Evolutionary conservation across 2,888 invertebrate species (phyloP).

Genomic region (Axea sp.): DNA sequence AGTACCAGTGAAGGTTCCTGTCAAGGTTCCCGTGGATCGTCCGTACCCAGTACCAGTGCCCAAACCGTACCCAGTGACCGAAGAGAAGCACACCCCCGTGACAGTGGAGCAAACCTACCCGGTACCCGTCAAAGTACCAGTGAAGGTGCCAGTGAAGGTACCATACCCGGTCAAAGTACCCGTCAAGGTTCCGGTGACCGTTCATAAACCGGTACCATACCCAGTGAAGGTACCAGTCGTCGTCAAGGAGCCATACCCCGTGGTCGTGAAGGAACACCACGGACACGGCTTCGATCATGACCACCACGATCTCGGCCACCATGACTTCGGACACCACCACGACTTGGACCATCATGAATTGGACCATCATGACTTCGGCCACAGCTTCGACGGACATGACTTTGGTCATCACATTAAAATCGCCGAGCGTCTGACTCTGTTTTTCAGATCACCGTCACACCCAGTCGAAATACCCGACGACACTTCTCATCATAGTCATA

Average conservation of each 20-base stretch:
- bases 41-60: constrained; percentile 74
- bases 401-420: no score
- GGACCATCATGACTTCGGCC: constrained; percentile 31
- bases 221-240: constrained; percentile 69
- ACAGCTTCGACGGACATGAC: constrained; percentile 38
- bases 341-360: constrained; percentile 54
- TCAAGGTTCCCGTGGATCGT: constrained; percentile 65
- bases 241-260: constrained; percentile 68
- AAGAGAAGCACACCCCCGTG: constrained; percentile 73
- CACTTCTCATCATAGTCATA: constrained; percentile 41
- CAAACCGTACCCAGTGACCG: constrained; percentile 74
- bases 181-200: constrained; percentile 70
- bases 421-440: no score
- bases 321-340: constrained; percentile 64
- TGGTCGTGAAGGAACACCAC: constrained; percentile 67
- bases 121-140: constrained; percentile 71
- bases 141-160: constrained; percentile 73
- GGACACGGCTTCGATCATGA: constrained; percentile 65
- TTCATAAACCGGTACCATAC: constrained; percentile 71
- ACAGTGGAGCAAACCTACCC: constrained; percentile 73
- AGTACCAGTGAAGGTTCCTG: constrained; percentile 52
- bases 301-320: constrained; percentile 37
- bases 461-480: constrained; percentile 1
- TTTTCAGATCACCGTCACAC: constrained; percentile 13
- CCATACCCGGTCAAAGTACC: constrained; percentile 74